Evolutionary conservation across 2,888 invertebrate species (phyloP), one percentile per base, ranked within the genome.

Genomic region (Limnephilus rhombicus): DNA sequence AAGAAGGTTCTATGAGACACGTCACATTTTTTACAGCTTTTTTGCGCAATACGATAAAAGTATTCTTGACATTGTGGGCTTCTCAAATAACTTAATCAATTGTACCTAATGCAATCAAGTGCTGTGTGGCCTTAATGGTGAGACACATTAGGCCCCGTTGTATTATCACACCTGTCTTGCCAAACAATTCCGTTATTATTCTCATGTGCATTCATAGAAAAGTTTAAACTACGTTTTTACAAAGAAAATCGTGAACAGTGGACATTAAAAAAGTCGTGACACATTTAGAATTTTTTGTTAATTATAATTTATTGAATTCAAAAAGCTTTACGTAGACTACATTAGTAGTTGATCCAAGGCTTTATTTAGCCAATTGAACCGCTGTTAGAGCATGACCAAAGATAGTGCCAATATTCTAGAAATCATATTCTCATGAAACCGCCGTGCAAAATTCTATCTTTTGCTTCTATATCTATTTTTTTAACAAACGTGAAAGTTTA

Each of bases 141-240:
- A 13, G 37, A 34, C 24, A 83, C 83, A 83, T 83, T 83, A 83
- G 37, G 83, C n/a, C 37, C 24, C 2, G 34, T 7, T 68, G 68
- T 83, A 83, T 83, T 83, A 68, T 83, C 83, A 37, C 37, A 83
- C 83, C 37, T 83, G 37, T 83, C 37, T 31, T 37, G 83, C 37
- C 83, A 18, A 83, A 34, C 37, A 37, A 37, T 83, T 41, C 83
- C 37, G 83, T 83, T 83, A 83, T 41, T 41, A 18, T 83, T 83
- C 34, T 37, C 18, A 34, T 0, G 13, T 83, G 24, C 18, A 24
- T 68, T 68, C 68, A 24, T 24, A 68, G 24, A 68, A 24, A 68
- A 68, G 9, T 4, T 68, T 68, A 24, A 68, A 24, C 24, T 68
- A 24, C 24, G 5, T n/a, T 68, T 68, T 7, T 68, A 24, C 68